Evolutionary conservation across 2,113 vertebrate genomes (phyloP), one percentile per base, ranked within the genome.

Genomic region (Indicator indicator): DNA sequence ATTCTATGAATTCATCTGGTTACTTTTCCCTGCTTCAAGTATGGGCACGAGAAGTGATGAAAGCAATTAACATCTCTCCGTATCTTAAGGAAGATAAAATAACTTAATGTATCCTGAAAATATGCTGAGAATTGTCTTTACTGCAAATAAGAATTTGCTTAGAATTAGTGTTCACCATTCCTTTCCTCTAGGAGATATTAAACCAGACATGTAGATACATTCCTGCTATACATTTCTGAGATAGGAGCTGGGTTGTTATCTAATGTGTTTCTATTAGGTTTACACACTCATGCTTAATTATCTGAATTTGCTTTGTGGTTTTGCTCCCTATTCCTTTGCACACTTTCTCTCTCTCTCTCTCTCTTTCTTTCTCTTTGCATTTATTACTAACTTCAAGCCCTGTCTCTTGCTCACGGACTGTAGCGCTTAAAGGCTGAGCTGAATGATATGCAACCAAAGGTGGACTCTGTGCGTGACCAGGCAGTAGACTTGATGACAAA

Each of bases 401-500:
- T 98, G 94, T 98, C 94, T 98, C 96, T 98, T 97, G 97, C 97
- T 98, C 96, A 97, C 75, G 96, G 96, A 96, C 97, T 98, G 92
- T 97, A 99, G 99, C 97, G 97, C 94, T 96, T 99, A 98, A 99
- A 99, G 96, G 97, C 97, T 26, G 99, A 99, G 98, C 97, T 99
- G 98, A 99, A 98, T 96, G 97, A 99, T 94, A 98, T 98, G 52
- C 98, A 91, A 88, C 98, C 95, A 48, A 99, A 99, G 96, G 97
- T 99, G 98, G 98, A 98, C 90, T 98, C 97, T 75, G 98, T 99
- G 36, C 97, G 97, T 94, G 98, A 94, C 92, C 98, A 99, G 96
- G 99, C 98, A 27, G 96, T 98, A 87, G 98, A 99, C 90, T 98
- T 99, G 95, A 98, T 99, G 98, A 97, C 98, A 97, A 99, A 99